A percentile compares a stretch with the other conserved stretches of the same genome.
Conservation (phyloP, 2,888 invertebrate species). For the Macaria liturata region DNA sequence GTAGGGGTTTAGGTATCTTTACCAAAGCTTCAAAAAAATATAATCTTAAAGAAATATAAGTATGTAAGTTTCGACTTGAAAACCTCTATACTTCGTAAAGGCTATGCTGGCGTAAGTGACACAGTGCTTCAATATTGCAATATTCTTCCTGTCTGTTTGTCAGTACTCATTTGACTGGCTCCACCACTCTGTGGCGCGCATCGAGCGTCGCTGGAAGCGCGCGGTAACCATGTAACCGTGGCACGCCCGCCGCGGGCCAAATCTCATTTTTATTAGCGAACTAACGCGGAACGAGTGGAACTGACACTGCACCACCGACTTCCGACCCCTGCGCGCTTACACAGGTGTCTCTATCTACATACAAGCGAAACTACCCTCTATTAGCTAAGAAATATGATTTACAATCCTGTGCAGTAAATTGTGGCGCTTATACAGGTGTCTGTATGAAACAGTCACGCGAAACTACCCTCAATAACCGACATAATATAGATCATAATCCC, state of each 20-base stretch:
- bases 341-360: slow-evolving; percentile 67
- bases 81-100: too few relatives aligned
- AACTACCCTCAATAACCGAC: slow-evolving; percentile 36
- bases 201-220: slow-evolving; percentile 23
- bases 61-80: too few relatives aligned
- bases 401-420: slow-evolving; percentile 32
- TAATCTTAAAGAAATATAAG: too few relatives aligned
- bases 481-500: slow-evolving; percentile 39
- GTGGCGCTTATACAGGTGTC: slow-evolving; percentile 71
- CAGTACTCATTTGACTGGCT: background rate
- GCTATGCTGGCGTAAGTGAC: too few relatives aligned
- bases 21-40: too few relatives aligned
- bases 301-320: slow-evolving; percentile 80
- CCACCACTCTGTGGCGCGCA: slow-evolving; percentile 4
- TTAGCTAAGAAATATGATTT: slow-evolving; percentile 29
- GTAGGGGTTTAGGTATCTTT: too few relatives aligned
- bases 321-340: slow-evolving; percentile 70
- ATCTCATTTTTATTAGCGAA: slow-evolving; percentile 79
- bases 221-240: slow-evolving; percentile 31
- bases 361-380: slow-evolving; percentile 39
- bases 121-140: too few relatives aligned
- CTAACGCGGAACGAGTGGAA: slow-evolving; percentile 76
- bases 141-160: too few relatives aligned
- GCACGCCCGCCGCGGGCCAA: slow-evolving; percentile 47
- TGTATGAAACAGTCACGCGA: slow-evolving; percentile 33